Conservation (phyloP, 1,140 invertebrate species). For the Conopomorpha cramerella region DNA sequence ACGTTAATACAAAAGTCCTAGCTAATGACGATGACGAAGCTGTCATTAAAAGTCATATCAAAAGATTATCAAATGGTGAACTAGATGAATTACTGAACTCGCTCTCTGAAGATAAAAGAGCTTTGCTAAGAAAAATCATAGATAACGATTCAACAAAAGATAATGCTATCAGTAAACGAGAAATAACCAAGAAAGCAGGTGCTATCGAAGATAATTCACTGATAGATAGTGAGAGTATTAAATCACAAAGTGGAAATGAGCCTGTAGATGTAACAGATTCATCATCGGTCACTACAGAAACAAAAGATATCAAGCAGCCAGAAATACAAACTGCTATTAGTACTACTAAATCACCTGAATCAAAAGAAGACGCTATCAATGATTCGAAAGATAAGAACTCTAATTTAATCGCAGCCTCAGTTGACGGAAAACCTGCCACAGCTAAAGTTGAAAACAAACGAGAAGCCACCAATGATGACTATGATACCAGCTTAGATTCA, state of each 20-base stretch:
- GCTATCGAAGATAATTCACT: constrained; percentile 33
- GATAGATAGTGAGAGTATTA: constrained; percentile 21
- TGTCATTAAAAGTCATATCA: constrained; percentile 35
- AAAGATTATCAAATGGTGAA: constrained; percentile 35
- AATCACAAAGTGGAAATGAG: no score
- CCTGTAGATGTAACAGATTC: no score
- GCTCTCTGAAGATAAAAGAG: constrained; percentile 37
- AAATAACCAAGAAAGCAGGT: constrained; percentile 46
- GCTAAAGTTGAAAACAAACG: neutral
- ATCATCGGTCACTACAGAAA: constrained; percentile 10
- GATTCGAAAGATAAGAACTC: no score
- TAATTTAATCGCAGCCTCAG: no score
- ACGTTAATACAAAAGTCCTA: neutral
- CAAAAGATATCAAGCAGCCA: constrained; percentile 13
- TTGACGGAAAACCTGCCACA: neutral
- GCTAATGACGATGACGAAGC: constrained; percentile 25
- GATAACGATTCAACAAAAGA: constrained; percentile 12
- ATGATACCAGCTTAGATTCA: no score
- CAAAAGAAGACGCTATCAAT: constrained; percentile 3
- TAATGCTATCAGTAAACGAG: constrained; percentile 28
- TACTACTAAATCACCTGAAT: constrained; percentile 5
- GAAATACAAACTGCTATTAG: constrained; percentile 7
- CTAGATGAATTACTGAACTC: constrained; percentile 34
- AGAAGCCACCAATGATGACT: neutral
- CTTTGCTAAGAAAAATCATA: constrained; percentile 36